These are phyloP conservation scores for Drosophila grimshawi DNA, from an alignment of 1,140 invertebrate genomes.

Conservation along the genomic window DNA sequence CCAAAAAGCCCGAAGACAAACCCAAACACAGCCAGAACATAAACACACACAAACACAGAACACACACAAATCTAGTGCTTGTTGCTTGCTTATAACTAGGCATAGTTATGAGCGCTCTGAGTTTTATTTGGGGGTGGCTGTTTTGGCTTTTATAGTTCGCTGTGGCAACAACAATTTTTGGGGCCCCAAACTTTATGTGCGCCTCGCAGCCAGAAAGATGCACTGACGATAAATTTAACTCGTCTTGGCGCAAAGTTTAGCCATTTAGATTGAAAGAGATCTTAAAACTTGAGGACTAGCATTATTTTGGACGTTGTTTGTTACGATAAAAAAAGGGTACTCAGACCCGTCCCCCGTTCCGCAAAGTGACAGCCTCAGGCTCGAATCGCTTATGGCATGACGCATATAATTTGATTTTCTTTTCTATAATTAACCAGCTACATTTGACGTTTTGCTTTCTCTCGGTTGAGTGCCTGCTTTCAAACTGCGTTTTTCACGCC, in stretches of 20 bases:
- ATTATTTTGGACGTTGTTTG: conserved; percentile 21
- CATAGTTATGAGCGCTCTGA: conserved; percentile 35
- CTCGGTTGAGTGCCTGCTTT: conserved; percentile 5
- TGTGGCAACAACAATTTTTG: conserved; percentile 52
- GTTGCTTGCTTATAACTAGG: conserved; percentile 53
- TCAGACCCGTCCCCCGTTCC: conserved; percentile 9
- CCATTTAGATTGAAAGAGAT: conserved; percentile 71
- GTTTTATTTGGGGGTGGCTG: conserved; percentile 24
- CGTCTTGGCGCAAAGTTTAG: conserved; percentile 64
- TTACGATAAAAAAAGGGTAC: conserved; percentile 30
- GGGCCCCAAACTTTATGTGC: conserved; percentile 60
- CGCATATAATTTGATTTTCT: conserved; percentile 53
- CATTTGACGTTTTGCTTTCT: conserved; percentile 40
- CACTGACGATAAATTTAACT: conserved; percentile 65
- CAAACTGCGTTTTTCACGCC: conserved; percentile 10
- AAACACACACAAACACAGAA: conserved; percentile 30
- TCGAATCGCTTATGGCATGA: not conserved
- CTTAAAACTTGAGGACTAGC: conserved; percentile 34
- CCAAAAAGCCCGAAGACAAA: conserved; percentile 39
- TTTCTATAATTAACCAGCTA: conserved; percentile 57
- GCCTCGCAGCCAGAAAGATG: conserved; percentile 48
- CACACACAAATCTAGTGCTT: conserved; percentile 42
- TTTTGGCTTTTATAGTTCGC: conserved; percentile 58
- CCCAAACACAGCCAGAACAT: conserved; percentile 40
- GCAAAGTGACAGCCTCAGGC: conserved; percentile 17